Evolutionary conservation across 2,113 vertebrate genomes (phyloP).

Genomic region (Paradoxurus hermaphroditus): DNA sequence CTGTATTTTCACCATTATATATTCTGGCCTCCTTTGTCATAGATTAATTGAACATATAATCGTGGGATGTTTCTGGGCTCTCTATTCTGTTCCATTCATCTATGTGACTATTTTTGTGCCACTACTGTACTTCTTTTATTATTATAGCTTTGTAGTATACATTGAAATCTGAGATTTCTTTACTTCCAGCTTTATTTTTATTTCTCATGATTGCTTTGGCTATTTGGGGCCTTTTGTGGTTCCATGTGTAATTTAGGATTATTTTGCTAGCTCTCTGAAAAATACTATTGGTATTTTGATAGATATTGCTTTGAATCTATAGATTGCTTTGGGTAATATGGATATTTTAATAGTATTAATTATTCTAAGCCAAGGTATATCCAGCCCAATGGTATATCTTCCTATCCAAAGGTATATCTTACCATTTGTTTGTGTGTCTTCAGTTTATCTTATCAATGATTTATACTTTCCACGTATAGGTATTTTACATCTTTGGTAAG

Average conservation of each 20-base stretch:
- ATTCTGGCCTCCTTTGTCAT: neutral
- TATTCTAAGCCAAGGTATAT: neutral
- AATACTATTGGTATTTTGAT: neutral
- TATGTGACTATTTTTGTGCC: neutral
- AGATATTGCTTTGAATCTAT: neutral
- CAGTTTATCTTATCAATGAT: neutral
- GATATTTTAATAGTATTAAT: neutral
- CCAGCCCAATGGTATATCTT: neutral
- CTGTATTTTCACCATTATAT: neutral
- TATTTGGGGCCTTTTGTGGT: neutral
- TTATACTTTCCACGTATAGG: neutral
- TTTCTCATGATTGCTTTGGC: neutral
- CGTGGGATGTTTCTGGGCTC: neutral
- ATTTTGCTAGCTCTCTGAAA: neutral
- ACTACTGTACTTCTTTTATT: neutral
- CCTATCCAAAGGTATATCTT: neutral
- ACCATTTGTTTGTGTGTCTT: neutral
- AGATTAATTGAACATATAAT: neutral
- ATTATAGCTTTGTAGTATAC: neutral
- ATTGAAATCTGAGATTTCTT: neutral
- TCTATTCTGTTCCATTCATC: neutral
- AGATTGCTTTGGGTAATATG: neutral
- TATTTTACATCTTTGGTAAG: neutral
- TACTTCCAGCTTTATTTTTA: neutral
- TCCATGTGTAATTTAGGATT: neutral